Base-by-base conservation (phyloP, 1,140 invertebrate genomes). In the Harlomillsia oculata region DNA sequence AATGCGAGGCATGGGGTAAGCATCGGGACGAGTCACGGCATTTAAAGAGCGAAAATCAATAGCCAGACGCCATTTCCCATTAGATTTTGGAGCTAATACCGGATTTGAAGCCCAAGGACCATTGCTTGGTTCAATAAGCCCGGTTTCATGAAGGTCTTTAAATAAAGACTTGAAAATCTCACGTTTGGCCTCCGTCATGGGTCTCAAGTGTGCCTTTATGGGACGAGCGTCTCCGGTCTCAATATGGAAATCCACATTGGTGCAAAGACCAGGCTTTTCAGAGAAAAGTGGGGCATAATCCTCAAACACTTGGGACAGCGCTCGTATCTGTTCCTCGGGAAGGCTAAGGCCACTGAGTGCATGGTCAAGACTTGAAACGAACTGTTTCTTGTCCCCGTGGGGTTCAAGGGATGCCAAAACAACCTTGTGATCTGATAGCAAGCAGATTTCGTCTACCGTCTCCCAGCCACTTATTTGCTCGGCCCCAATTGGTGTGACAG, bases 41-140 rank as follows among this genome's bases (percentile, higher is more conserved):
- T 78, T 78, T 0, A 77, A 54, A 14, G 46, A 36, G 4, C 71
- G 60, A 54, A 74, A 78, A 63, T 78, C 75, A 0, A 74, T 71
- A 53, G 69, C 72, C 0, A 69, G 62, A 25, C 76, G 55, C 60
- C 67, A 72, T 6, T 54, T 52, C 5, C 68, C 70, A 53, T 69
- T 62, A 45, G 67, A 63, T 52, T 78, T 77, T 6, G 60, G 62
- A 1, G 72, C 71, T 43, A 77, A 64, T 53, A 74, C 70, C 3
- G 76, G 51, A 18, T 72, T 71, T 4, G 69, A 71, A 14, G 73
- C 66, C 73, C 74, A 78, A 21, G 69, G 50, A 50, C 68, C 69
- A n/a, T 66, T 68, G 0, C 71, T 72, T 5, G 51, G 51, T 65
- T 67, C 49, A 21, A 58, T 52, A 28, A 65, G 8, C 41, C 58